Percentiles rank a stretch among this genome's conserved stretches.
Evolutionary conservation across 2,797 vertebrate genomes (phyloP).

Genomic region (Oryzias sinensis): DNA sequence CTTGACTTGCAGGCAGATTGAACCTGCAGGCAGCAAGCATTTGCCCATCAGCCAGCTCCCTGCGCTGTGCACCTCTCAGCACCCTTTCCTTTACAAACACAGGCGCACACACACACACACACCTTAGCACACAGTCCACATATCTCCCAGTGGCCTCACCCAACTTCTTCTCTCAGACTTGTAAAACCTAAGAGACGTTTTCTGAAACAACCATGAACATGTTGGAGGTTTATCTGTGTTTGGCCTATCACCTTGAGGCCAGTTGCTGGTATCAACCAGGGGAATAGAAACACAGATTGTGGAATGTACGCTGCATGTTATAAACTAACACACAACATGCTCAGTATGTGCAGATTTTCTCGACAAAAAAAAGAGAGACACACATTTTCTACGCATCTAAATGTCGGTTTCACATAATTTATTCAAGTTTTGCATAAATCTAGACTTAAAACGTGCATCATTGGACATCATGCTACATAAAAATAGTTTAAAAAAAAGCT

Average conservation of each 20-base stretch:
- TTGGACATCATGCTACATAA: too few species aligned
- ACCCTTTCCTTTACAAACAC: conserved; percentile 22
- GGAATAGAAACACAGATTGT: conserved; percentile 2
- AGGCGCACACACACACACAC: conserved; percentile 10
- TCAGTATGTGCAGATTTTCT: neutral
- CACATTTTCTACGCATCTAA: too few species aligned
- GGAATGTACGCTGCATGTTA: neutral
- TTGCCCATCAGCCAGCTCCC: conserved; percentile 71
- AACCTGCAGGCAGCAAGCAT: conserved; percentile 75
- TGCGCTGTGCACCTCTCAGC: conserved; percentile 55
- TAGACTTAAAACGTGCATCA: too few species aligned
- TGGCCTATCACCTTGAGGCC: conserved; percentile 21
- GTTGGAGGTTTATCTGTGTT: conserved; percentile 29
- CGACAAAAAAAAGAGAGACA: too few species aligned
- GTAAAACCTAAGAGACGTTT: conserved; percentile 62
- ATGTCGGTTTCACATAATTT: neutral
- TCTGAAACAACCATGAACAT: conserved; percentile 41
- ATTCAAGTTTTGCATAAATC: neutral
- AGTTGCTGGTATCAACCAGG: conserved; percentile 5
- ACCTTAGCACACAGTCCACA: conserved; percentile 55
- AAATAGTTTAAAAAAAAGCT: too few species aligned
- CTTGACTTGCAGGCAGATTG: conserved; percentile 77
- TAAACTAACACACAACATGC: neutral
- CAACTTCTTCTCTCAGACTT: conserved; percentile 48
- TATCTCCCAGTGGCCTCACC: conserved; percentile 48